Evolutionary conservation across 2,888 invertebrate genomes (phyloP).

Genomic region (Tipula helvola): DNA sequence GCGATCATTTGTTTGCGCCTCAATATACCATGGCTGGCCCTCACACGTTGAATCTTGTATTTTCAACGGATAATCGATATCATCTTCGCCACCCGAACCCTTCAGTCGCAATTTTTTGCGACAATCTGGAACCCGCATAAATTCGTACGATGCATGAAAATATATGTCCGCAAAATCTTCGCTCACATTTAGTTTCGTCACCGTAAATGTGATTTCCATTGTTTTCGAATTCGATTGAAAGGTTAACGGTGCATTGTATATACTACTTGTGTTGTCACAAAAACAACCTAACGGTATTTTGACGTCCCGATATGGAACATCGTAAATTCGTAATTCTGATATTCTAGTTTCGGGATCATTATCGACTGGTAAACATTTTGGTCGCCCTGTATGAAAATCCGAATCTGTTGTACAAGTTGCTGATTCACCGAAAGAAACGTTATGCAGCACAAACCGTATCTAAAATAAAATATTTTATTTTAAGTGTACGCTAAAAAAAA

Average conservation of each 20-base stretch:
- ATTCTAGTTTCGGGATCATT: constrained; percentile 30
- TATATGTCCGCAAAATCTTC: constrained; percentile 74
- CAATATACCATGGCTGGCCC: constrained; percentile 58
- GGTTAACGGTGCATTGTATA: constrained; percentile 45
- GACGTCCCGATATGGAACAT: constrained; percentile 55
- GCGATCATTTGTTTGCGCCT: constrained; percentile 61
- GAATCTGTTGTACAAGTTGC: constrained; percentile 54
- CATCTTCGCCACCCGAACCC: constrained; percentile 53
- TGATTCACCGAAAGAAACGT: constrained; percentile 58
- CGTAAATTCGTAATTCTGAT: constrained; percentile 46
- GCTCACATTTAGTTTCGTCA: constrained; percentile 57
- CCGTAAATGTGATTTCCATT: constrained; percentile 63
- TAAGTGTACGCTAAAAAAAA: too few relatives aligned
- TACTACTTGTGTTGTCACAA: constrained; percentile 56
- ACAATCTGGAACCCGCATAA: constrained; percentile 50
- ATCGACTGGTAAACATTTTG: constrained; percentile 39
- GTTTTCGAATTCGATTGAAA: constrained; percentile 53
- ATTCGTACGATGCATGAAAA: constrained; percentile 61
- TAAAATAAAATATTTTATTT: background rate
- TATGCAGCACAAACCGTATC: constrained; percentile 46
- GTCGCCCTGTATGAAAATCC: constrained; percentile 60
- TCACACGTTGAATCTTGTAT: constrained; percentile 38
- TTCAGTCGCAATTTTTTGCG: constrained; percentile 48
- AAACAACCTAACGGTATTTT: constrained; percentile 61
- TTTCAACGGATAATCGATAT: constrained; percentile 48